Evolutionary conservation across 2,888 invertebrate genomes (phyloP).

Genomic region (Eumerus sabulonum): DNA sequence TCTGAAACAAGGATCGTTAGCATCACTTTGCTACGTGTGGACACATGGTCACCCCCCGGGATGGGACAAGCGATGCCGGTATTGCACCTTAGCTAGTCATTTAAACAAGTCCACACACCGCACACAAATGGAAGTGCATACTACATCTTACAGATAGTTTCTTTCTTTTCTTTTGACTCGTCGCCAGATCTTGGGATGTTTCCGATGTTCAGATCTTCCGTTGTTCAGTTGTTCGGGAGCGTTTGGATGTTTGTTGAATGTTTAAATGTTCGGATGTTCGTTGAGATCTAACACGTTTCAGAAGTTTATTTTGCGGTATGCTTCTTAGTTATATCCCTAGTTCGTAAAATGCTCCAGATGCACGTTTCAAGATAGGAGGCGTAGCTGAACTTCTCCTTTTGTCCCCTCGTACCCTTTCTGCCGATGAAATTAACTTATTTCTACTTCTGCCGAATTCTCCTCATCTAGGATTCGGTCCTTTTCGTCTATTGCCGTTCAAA

Average conservation of each 20-base stretch:
- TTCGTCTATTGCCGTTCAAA: conserved; percentile 3
- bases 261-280: conserved; percentile 28
- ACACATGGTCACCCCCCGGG: conserved; percentile 48
- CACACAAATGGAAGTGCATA: conserved; percentile 41
- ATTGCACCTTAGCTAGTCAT: conserved; percentile 60
- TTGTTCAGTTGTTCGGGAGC: conserved; percentile 18
- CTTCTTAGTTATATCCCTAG: conserved; percentile 53
- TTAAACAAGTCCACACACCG: conserved; percentile 55
- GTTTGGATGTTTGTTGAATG: conserved; percentile 16
- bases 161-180: too few species aligned
- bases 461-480: conserved; percentile 29
- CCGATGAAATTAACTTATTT: conserved; percentile 67
- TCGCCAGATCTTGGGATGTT: conserved; percentile 17
- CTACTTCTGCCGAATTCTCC: conserved; percentile 12
- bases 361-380: conserved; percentile 60
- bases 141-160: conserved; percentile 1
- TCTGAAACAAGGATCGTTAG: conserved; percentile 64
- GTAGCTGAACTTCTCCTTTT: conserved; percentile 15
- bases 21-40: conserved; percentile 55
- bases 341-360: conserved; percentile 62
- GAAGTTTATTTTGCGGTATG: conserved; percentile 45
- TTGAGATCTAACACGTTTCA: conserved; percentile 53
- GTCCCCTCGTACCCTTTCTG: conserved; percentile 35
- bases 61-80: conserved; percentile 49
- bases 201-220: conserved; percentile 28